Evolutionary conservation across 2,113 vertebrate genomes (phyloP), one percentile per base, ranked within the genome.

Genomic region (Mastomys natalensis): DNA sequence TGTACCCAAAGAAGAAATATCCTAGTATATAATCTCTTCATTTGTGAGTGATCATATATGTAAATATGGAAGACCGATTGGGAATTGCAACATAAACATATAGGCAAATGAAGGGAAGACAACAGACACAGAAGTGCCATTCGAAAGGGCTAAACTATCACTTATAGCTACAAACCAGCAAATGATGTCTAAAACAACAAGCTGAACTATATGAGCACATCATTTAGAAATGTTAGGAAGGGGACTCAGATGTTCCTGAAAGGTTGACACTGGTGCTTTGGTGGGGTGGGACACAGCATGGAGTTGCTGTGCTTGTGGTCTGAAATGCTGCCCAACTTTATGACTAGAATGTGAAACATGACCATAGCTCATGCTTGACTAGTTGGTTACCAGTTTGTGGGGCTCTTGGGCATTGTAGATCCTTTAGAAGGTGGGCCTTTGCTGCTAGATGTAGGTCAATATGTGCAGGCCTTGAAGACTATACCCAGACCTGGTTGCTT

Each of bases 191-290:
- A 78, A 16, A 9, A 48, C 13, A 26, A 60, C 85, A 43, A 31
- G 60, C 62, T 73, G 64, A 60, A 31, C 43, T 55, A 6, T 40
- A 3, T 72, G 48, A 70, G 72, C 37, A 78, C 51, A 7, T 10
- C 87, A 66, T 87, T 86, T 82, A 78, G 76, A 92, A 92, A 72
- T 60, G 76, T 24, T 26, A 70, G 43, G 90, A 26, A 17, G 66
- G 13, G 34, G 51, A 40, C 10, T 26, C 80, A 93, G 74, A 78
- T 74, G 48, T 3, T 92, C 62, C 72, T 76, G 51, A 77, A 78
- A 89, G 72, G 74, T n/a, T 62, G 60, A 89, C 88, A 95, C 84
- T 22, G 1, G 4, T 58, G 37, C 37, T n/a, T 66, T 7, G 4
- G n/a, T 15, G n/a, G 21, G 77, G 4, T 0, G n/a, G 76, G 72